phyloP scores from a whole-genome alignment of 2,888 invertebrate species.

The Piscicola geometra region DNA sequence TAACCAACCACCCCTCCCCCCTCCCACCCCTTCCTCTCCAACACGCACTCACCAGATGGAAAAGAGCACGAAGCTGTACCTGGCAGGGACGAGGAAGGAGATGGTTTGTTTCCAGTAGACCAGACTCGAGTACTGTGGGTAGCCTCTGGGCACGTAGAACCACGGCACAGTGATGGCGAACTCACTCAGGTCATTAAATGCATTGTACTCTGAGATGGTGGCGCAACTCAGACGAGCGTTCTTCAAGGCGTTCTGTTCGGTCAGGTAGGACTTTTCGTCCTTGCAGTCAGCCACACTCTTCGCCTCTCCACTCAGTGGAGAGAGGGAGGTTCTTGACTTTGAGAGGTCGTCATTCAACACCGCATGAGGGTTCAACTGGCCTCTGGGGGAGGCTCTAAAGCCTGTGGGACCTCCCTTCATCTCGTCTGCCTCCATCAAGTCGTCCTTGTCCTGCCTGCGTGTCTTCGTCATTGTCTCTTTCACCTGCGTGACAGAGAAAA shows the following conservation, averaged over 20 bases:
- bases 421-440: slow-evolving; percentile 26
- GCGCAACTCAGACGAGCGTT: slow-evolving; percentile 4
- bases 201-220: slow-evolving; percentile 13
- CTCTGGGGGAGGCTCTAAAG: slow-evolving; percentile 13
- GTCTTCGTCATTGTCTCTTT: slow-evolving; percentile 27
- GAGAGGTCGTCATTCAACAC: not conserved
- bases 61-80: slow-evolving; percentile 30
- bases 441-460: slow-evolving; percentile 12
- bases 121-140: slow-evolving; percentile 21
- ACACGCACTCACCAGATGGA: slow-evolving; percentile 20
- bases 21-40: too few relatives aligned
- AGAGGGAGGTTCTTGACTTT: not conserved
- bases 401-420: slow-evolving; percentile 25
- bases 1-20: too few relatives aligned
- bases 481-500: too few relatives aligned
- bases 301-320: not conserved
- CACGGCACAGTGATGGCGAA: slow-evolving; percentile 23
- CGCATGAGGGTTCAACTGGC: slow-evolving; percentile 4
- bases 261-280: slow-evolving; percentile 25
- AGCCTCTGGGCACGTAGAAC: slow-evolving; percentile 32
- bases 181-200: slow-evolving; percentile 21
- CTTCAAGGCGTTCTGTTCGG: slow-evolving; percentile 11
- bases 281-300: too few relatives aligned
- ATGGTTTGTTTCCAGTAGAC: slow-evolving; percentile 19
- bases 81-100: slow-evolving; percentile 18